Evolutionary conservation across 2,888 invertebrate genomes (phyloP).

Genomic region (Chloromyia formosa): DNA sequence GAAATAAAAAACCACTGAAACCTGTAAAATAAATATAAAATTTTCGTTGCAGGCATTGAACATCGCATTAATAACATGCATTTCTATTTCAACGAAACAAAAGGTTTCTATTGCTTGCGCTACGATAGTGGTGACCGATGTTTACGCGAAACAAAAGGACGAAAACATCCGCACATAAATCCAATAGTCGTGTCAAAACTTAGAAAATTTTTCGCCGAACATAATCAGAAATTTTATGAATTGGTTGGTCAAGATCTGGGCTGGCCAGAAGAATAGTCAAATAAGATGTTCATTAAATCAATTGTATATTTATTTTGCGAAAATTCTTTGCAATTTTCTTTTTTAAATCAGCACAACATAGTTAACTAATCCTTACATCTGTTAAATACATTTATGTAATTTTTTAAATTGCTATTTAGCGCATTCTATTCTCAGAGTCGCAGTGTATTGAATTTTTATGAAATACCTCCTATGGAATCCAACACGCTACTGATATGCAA

Average conservation of each 20-base stretch:
- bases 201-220: constrained; percentile 86
- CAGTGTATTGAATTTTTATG: too few species aligned
- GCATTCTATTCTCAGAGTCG: too few species aligned
- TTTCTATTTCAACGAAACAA: constrained; percentile 96
- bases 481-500: constrained; percentile 12
- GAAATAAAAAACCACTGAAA: neutral
- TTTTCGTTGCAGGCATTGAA: constrained; percentile 58
- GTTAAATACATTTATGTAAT: too few species aligned
- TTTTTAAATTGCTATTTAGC: too few species aligned
- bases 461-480: neutral
- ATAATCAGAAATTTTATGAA: constrained; percentile 92
- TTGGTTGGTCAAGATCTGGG: constrained; percentile 91
- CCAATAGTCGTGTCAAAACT: constrained; percentile 81
- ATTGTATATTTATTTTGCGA: too few species aligned
- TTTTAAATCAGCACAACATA: too few species aligned
- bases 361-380: too few species aligned
- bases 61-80: constrained; percentile 79
- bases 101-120: constrained; percentile 93
- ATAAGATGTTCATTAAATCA: too few species aligned
- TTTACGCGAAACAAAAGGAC: constrained; percentile 82
- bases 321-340: too few species aligned
- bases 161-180: constrained; percentile 85
- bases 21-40: neutral
- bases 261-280: constrained; percentile 91
- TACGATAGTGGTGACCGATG: constrained; percentile 86